These are phyloP conservation scores for Ochropacha duplaris DNA, from an alignment of 2,888 invertebrate genomes.

Conservation along the genomic window DNA sequence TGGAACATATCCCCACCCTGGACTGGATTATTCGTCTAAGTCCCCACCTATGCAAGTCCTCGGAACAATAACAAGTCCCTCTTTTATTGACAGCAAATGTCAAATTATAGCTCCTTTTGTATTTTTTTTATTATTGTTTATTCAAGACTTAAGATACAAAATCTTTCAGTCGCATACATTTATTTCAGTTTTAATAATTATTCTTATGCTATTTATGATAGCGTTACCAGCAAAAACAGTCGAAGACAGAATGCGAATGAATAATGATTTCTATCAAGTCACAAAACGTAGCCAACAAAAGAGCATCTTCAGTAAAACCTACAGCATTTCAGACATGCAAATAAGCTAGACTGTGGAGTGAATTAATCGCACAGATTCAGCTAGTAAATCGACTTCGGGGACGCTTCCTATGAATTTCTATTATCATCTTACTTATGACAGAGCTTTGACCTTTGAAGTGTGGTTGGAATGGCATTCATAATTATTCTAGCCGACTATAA, in stretches of 20 bases:
- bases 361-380: constrained; percentile 51
- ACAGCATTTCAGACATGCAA: constrained; percentile 47
- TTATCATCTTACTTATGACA: constrained; percentile 18
- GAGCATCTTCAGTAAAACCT: constrained; percentile 7
- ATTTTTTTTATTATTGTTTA: too few relatives aligned
- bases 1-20: too few relatives aligned
- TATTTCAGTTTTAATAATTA: too few relatives aligned
- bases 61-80: too few relatives aligned
- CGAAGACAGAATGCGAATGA: neutral
- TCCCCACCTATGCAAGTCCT: too few relatives aligned
- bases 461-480: neutral
- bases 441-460: neutral
- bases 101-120: too few relatives aligned
- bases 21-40: too few relatives aligned
- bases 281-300: neutral
- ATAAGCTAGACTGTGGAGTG: constrained; percentile 43
- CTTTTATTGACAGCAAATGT: too few relatives aligned
- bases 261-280: neutral
- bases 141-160: too few relatives aligned
- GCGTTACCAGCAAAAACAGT: too few relatives aligned
- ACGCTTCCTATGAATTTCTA: constrained; percentile 43
- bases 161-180: too few relatives aligned
- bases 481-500: neutral
- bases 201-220: too few relatives aligned
- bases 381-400: constrained; percentile 40